phyloP scores from a whole-genome alignment of 2,888 invertebrate species.

The Cantharis rufa region DNA sequence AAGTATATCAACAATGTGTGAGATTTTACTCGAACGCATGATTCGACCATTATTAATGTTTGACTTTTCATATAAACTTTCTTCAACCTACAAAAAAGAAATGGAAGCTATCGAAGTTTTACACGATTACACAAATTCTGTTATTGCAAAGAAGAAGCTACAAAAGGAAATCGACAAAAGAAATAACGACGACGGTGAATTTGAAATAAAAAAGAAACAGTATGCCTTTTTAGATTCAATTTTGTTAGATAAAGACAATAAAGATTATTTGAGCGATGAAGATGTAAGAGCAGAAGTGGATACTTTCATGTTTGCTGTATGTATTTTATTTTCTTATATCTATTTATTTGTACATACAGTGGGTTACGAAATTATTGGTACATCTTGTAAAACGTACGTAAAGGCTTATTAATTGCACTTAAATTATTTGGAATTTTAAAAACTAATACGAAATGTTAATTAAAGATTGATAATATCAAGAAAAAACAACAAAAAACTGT shows the following conservation, averaged over 20 bases:
- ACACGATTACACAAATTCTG: conserved; percentile 60
- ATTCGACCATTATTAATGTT: conserved; percentile 57
- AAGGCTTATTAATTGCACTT: too few relatives aligned
- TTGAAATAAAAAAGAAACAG: conserved; percentile 19
- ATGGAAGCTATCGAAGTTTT: conserved; percentile 55
- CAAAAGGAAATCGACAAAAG: neutral
- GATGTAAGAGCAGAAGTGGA: conserved; percentile 44
- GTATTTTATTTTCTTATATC: neutral
- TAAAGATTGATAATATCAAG: too few relatives aligned
- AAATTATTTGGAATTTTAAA: too few relatives aligned
- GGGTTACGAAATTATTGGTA: too few relatives aligned
- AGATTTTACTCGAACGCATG: conserved; percentile 40
- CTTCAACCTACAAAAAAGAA: conserved; percentile 64
- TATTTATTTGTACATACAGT: too few relatives aligned
- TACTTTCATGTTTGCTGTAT: conserved; percentile 10
- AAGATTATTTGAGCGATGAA: conserved; percentile 66
- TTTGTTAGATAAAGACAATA: conserved; percentile 27
- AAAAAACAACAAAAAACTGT: too few relatives aligned
- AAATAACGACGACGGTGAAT: neutral
- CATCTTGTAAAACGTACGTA: too few relatives aligned
- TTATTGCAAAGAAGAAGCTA: conserved; percentile 57
- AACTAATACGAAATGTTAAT: too few relatives aligned
- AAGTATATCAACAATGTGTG: conserved; percentile 63
- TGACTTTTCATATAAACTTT: conserved; percentile 56
- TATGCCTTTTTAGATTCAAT: conserved; percentile 31